phyloP scores from a whole-genome alignment of 1,140 invertebrate genomes.

The Zaprionus gabonicus region DNA sequence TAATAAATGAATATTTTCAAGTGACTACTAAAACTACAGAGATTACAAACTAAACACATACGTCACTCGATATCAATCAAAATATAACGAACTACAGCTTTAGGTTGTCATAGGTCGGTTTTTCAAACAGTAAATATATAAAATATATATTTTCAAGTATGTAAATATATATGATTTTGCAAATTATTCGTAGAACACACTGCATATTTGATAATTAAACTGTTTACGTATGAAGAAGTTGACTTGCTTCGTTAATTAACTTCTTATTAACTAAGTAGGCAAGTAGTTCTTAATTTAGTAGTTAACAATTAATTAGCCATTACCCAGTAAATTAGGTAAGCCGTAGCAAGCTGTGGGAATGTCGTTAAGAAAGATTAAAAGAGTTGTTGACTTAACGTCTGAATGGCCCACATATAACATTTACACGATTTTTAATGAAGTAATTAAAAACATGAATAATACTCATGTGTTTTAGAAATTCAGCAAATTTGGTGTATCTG shows the following conservation, averaged over 20 bases:
- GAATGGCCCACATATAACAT: not conserved
- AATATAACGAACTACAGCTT: too few species aligned
- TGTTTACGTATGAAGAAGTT: not conserved
- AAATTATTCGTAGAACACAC: not conserved
- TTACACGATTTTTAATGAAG: too few species aligned
- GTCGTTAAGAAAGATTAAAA: not conserved
- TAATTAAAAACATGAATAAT: too few species aligned
- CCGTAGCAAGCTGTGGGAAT: not conserved
- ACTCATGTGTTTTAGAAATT: not conserved
- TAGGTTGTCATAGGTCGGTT: too few species aligned
- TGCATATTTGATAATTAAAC: not conserved
- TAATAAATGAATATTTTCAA: too few species aligned
- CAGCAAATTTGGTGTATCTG: not conserved
- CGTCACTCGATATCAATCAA: too few species aligned
- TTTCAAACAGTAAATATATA: too few species aligned
- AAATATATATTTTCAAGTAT: too few species aligned
- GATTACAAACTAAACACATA: too few species aligned
- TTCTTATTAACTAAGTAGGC: not conserved
- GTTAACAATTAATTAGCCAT: not conserved
- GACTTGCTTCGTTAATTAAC: not conserved
- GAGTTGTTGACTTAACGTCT: not conserved
- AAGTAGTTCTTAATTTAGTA: too few species aligned
- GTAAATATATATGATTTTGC: too few species aligned
- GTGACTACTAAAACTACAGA: too few species aligned
- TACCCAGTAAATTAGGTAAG: not conserved